Base-by-base conservation (phyloP, 2,797 vertebrate species). In the Pteropus rufus region DNA sequence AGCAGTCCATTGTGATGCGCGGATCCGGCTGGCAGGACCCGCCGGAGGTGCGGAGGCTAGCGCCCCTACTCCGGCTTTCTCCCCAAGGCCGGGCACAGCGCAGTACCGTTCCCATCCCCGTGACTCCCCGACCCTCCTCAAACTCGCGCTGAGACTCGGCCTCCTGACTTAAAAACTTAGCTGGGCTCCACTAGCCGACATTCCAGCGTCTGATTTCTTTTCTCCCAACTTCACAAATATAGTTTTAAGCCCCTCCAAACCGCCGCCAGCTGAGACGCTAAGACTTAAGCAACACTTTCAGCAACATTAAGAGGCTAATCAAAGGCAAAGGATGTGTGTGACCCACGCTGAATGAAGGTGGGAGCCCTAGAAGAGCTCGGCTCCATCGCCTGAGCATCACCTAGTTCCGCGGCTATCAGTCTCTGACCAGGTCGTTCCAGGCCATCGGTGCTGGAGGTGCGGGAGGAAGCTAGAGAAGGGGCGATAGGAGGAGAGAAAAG, bases 141-240 rank as follows among this genome's bases (percentile, higher is more conserved):
- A 15, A 49, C 39, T 41, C 12, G 15, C 92, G 16, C 19, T 16
- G 67, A 89, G 75, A n/a, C 77, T 62, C 10, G 52, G 92, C 70
- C 76, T 93, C n/a, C 49, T 23, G 67, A 76, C 70, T 90, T 73
- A 31, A 49, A 93, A 88, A 90, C 72, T 85, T 72, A 79, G 34
- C 62, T 56, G 26, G 36, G 77, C 72, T 75, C 46, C 86, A 36
- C 41, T 26, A 81, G 64, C 49, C 19, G 3, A 70, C 69, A 93
- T 84, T n/a, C 54, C 58, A 81, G 49, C 0, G 62, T 84, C 86
- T 72, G 72, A 44, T 60, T 80, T 89, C 72, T 58, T 92, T 73
- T 79, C 81, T 93, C 34, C 81, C 75, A 96, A 97, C 72, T 94
- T 93, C 54, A 72, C 77, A 79, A 83, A 31, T 23, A 73, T 60